Evolutionary conservation across 1,140 invertebrate species (phyloP), one percentile per base, ranked within the genome.

Genomic region (Stratiolaelaps scimitus): DNA sequence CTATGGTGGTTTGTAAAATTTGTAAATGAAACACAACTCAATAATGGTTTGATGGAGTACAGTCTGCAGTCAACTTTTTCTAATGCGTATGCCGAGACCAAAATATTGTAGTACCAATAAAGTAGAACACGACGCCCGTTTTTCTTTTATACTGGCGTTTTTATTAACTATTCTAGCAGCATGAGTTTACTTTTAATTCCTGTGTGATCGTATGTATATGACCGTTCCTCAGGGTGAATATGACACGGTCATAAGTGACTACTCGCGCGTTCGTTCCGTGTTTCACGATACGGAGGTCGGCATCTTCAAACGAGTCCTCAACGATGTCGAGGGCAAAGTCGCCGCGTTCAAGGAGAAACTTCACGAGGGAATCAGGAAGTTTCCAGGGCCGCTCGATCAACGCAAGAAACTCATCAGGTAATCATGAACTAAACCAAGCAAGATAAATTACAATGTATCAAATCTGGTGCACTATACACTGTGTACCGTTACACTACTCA

Each of bases 221-320:
- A 68, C 15, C 10, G 4, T 64, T 53, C 73, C 73, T 19, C 68
- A 80, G 72, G 91, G 89, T 56, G 94, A 99, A 73, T 98, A 94
- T 75, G 92, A 97, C 76, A 82, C 94, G 26, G 89, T 98, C 23
- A 93, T 99, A 65, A 98, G 95, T 75, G 95, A 99, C 76, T 98
- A 96, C 74, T 86, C 89, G 0, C 81, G 94, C 72, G 94, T 92
- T 4, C 93, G 92, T 73, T 92, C 93, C 74, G 79, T 98, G 13
- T 98, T 97, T 80, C 87, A 89, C 68, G 90, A 93, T 75, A 93
- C 89, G 30, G 90, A 98, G 75, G 84, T 96, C 4, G 82, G 74
- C 64, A 73, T 83, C 2, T 81, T 83, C 82, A 76, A 84, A 82
- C 78, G 80, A 2, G 53, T 60, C 15, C 34, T 60, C 6, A 60